phyloP scores from a whole-genome alignment of 2,888 invertebrate genomes.

The Platypus cylindrus region DNA sequence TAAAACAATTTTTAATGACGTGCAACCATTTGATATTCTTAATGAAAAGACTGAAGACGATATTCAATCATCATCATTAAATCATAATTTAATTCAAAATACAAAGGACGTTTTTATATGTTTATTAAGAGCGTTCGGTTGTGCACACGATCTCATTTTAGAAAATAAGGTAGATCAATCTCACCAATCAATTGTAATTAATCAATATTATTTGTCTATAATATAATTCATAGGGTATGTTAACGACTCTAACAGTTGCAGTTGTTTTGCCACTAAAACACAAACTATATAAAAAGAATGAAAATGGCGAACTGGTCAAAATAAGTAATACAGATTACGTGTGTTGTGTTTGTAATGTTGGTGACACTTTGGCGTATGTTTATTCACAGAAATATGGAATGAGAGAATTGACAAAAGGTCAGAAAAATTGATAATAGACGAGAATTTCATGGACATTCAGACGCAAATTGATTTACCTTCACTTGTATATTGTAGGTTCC shows the following conservation, averaged over 20 bases:
- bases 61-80: constrained; percentile 9
- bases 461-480: constrained; percentile 1
- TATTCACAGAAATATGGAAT: constrained; percentile 66
- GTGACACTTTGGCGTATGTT: constrained; percentile 80
- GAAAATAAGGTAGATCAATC: constrained; percentile 55
- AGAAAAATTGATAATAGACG: constrained; percentile 5
- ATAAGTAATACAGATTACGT: constrained; percentile 41
- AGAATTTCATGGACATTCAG: not conserved
- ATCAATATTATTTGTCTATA: constrained; percentile 1
- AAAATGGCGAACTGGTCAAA: constrained; percentile 10
- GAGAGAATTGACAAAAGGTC: constrained; percentile 65
- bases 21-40: constrained; percentile 31
- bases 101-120: constrained; percentile 65
- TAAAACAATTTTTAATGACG: constrained; percentile 46
- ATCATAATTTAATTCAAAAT: constrained; percentile 32
- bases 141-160: constrained; percentile 72
- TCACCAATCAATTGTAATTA: not conserved
- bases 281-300: constrained; percentile 13
- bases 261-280: constrained; percentile 51
- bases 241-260: constrained; percentile 75
- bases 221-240: constrained; percentile 40
- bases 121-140: constrained; percentile 66
- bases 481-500: constrained; percentile 41
- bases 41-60: constrained; percentile 25
- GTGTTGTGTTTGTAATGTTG: constrained; percentile 79